Base-by-base conservation (phyloP, 2,797 vertebrate species). In the Coccyzus lansbergi region DNA sequence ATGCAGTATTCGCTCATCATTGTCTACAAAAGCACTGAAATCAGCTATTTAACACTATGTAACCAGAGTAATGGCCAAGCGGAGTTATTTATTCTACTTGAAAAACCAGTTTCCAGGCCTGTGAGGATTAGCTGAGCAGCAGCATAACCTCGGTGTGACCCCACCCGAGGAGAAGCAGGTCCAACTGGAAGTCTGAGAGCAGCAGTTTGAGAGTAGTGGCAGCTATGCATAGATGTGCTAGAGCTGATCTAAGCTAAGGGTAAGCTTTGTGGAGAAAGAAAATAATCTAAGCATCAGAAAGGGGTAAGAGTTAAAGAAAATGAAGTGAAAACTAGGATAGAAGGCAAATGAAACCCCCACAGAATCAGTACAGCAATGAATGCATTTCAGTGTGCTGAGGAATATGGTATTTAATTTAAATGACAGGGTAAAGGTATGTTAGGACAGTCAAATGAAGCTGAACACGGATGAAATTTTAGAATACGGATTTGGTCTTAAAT, bases 41-140 rank as follows among this genome's bases (percentile, higher is more conserved):
- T 96, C 94, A 97, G 96, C 93, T 95, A 94, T 95, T 96, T 97
- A 96, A 95, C 93, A 95, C 95, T 95, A 95, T 94, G 91, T 76
- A 93, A 90, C 15, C 28, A 88, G 91, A 1, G 1, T 76, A 94
- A 88, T 96, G 80, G 92, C 94, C 94, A 94, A 95, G 79, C 91
- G 95, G 86, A 94, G 93, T 95, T 96, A 96, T 95, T 95, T 96
- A 95, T 95, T 95, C 92, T 95, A 85, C 95, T 92, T 86, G 96
- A 92, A 96, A 96, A 97, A 97, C 96, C 95, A 97, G 95, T 97
- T 97, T 94, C 92, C 88, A 91, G 96, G 94, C 92, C 96, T 93
- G 89, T 82, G 87, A 95, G 95, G 92, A 96, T 97, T 96, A 96
- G 87, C 40, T 69, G 89, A 94, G 92, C 93, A 92, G 82, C 82